These are phyloP conservation scores for Macrobrachium rosenbergii DNA, from an alignment of 1,140 invertebrate genomes.

Conservation along the genomic window DNA sequence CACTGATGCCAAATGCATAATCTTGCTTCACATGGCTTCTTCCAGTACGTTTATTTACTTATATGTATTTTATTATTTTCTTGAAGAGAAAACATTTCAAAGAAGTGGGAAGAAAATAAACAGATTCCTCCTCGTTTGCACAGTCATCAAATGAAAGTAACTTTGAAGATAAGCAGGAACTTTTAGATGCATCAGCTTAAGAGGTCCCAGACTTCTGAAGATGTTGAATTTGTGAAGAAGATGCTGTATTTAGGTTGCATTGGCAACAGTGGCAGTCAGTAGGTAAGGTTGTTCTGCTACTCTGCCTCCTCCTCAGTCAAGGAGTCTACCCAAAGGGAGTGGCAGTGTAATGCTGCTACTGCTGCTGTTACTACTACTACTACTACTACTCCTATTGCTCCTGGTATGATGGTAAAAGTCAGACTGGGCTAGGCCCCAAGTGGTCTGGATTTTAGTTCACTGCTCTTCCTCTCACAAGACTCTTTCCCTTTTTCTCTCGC, in stretches of 20 bases:
- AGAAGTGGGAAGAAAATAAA: too few species aligned
- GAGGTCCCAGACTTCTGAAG: conserved; percentile 1
- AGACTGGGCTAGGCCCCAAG: conserved; percentile 38
- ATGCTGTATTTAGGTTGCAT: background rate
- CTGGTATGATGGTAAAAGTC: conserved; percentile 46
- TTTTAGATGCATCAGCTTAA: background rate
- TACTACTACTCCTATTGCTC: too few species aligned
- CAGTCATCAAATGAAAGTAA: too few species aligned
- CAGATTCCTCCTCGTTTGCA: too few species aligned
- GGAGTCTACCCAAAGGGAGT: background rate
- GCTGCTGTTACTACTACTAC: conserved; percentile 19
- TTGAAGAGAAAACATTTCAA: too few species aligned
- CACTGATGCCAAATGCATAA: conserved; percentile 35
- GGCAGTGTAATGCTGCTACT: conserved; percentile 23
- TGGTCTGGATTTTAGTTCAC: background rate
- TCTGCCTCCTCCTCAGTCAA: background rate
- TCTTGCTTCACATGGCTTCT: conserved; percentile 27
- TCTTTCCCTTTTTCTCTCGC: background rate
- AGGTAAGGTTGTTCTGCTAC: conserved; percentile 31
- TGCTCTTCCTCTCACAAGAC: too few species aligned
- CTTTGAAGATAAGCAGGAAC: too few species aligned
- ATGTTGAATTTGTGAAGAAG: conserved; percentile 30
- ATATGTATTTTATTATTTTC: too few species aligned
- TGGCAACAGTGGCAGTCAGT: conserved; percentile 49
- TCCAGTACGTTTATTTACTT: conserved; percentile 10